Base-by-base conservation (phyloP, 2,113 vertebrate species). In the Urocynchramus pylzowi region DNA sequence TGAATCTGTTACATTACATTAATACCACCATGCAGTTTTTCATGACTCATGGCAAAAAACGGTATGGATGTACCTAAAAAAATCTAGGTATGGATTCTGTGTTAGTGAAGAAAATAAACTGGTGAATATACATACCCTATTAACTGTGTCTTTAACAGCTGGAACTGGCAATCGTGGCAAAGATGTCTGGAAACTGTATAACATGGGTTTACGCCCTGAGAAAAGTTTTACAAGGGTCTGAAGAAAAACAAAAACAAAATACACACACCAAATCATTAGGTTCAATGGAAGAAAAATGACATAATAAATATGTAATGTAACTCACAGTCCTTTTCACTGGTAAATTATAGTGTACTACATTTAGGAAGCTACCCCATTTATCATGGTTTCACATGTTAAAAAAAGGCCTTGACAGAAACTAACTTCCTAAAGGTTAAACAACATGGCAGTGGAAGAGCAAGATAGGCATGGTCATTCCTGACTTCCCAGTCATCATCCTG, bases 181-280 rank as follows among this genome's bases (percentile, higher is more conserved):
- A 4, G 99, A 99, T 6, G 98, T 99, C 98, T 99, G 99, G 98
- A 99, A 99, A 95, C 99, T 99, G 97, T 99, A 99, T 27, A 99
- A 87, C 99, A 99, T 99, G 57, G 99, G 99, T 77, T 99, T 99
- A 23, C 98, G 98, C 71, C 99, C 99, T 9, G 99, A 99, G 69
- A 99, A 99, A 90, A 99, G 93, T 96, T 99, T 99, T 86, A 99
- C 99, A 91, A 99, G 97, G 33, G 97, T 0, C 99, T 99, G 92
- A 47, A 84, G 80, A 45, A 74, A 77, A 77, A 79, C 6, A 94
- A 61, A 54, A 81, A 3, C 33, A 80, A 67, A 80, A 74, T 7
- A 84, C 6, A 80, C 9, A 28, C 28, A 9, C 50, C 35, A 69
- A 65, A 77, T 86, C 42, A 92, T 26, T 77, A 86, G 9, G 11